A percentile compares a stretch with the other conserved stretches of the same genome.
phyloP scores from a whole-genome alignment of 2,888 invertebrate species.

The Caenorhabditis becei region DNA sequence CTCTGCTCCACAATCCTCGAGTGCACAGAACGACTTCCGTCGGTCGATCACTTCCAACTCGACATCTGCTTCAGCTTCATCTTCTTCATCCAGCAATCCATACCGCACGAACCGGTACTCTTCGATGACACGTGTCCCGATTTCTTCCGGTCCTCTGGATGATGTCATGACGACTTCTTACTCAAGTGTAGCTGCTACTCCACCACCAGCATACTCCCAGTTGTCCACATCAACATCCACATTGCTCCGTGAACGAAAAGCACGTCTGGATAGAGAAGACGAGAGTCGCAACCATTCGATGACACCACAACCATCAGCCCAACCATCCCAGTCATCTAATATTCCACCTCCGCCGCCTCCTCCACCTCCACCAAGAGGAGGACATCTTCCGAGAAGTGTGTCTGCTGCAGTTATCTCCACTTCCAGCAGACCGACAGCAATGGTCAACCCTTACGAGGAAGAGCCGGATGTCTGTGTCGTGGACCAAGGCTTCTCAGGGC shows the following conservation, averaged over 20 bases:
- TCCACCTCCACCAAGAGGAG: constrained; percentile 44
- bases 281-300: constrained; percentile 28
- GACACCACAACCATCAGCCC: constrained; percentile 33
- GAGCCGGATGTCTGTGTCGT: constrained; percentile 61
- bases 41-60: constrained; percentile 22
- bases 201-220: constrained; percentile 44
- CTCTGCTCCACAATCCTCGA: background rate
- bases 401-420: constrained; percentile 52
- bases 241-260: constrained; percentile 21
- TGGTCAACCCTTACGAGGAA: constrained; percentile 63
- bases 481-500: constrained; percentile 83
- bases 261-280: constrained; percentile 30
- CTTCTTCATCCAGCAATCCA: constrained; percentile 15
- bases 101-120: constrained; percentile 37
- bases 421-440: constrained; percentile 45
- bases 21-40: constrained; percentile 31
- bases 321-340: background rate
- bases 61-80: background rate
- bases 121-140: constrained; percentile 23
- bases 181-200: constrained; percentile 37
- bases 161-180: constrained; percentile 42
- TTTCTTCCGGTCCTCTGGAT: constrained; percentile 13
- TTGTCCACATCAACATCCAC: constrained; percentile 48
- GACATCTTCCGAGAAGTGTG: constrained; percentile 46
- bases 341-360: constrained; percentile 46